A percentile compares a stretch with the other conserved stretches of the same genome.
phyloP scores from a whole-genome alignment of 2,113 vertebrate genomes.

The Muntiacus muntjak region DNA sequence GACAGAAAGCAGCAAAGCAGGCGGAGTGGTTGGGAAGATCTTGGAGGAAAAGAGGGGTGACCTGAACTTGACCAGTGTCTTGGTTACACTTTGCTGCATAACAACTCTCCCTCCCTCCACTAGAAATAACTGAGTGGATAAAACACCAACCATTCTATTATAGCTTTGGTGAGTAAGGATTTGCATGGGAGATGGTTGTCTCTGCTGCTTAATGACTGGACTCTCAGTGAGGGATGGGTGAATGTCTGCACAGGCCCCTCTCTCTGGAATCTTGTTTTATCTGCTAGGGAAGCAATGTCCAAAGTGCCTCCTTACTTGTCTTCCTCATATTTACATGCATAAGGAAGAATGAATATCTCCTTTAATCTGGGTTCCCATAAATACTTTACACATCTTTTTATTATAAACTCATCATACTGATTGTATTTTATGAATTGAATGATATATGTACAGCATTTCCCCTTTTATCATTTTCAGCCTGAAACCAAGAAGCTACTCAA shows the following conservation, averaged over 20 bases:
- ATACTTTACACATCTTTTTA: background rate
- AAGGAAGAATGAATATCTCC: background rate
- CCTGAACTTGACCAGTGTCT: background rate
- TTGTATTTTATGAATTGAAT: background rate
- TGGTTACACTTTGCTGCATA: background rate
- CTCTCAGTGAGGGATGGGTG: background rate
- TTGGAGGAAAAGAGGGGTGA: background rate
- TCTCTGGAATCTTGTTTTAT: background rate
- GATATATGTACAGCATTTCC: background rate
- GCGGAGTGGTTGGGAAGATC: background rate
- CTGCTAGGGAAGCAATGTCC: background rate
- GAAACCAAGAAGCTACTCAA: background rate
- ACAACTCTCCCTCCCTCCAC: no score
- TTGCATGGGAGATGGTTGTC: rapidly evolving
- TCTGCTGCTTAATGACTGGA: background rate
- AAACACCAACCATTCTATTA: background rate
- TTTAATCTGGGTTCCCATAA: background rate
- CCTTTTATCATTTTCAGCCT: background rate
- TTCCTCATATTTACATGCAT: background rate
- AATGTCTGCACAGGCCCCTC: background rate
- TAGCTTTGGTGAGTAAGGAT: background rate
- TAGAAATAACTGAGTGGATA: background rate
- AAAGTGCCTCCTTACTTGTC: background rate
- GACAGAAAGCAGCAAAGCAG: background rate
- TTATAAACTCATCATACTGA: background rate